A percentile compares a stretch with the other conserved stretches of the same genome.
Evolutionary conservation across 2,797 vertebrate species (phyloP).

Genomic region (Rhabdomys pumilio): DNA sequence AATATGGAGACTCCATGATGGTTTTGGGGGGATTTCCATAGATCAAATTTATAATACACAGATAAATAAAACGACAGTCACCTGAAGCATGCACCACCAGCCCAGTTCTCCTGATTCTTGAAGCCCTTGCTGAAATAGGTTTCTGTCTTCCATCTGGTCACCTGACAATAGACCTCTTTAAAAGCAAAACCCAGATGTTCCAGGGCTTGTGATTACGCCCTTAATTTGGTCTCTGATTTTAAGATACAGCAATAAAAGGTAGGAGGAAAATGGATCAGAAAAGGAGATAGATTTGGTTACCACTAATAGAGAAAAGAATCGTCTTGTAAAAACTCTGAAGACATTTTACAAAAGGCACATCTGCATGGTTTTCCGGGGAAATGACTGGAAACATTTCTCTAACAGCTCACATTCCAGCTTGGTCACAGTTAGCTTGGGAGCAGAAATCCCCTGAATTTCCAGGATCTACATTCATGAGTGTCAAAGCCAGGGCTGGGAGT

Average conservation of each 20-base stretch:
- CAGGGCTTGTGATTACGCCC: not conserved
- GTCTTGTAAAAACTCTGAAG: not conserved
- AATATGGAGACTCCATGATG: not conserved
- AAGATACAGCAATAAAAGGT: not conserved
- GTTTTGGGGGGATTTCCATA: not conserved
- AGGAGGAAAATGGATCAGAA: not conserved
- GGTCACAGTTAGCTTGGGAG: not conserved
- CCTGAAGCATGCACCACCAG: not conserved
- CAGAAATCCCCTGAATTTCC: not conserved
- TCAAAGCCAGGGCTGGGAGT: not conserved
- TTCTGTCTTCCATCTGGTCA: not conserved
- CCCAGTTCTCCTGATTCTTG: not conserved
- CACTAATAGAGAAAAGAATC: not conserved
- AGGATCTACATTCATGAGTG: not conserved
- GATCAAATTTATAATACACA: not conserved
- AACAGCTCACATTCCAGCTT: not conserved
- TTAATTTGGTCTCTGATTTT: conserved; percentile 18
- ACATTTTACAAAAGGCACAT: not conserved
- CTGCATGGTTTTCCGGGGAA: not conserved
- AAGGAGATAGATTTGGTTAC: not conserved
- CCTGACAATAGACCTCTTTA: not conserved
- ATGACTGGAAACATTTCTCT: not conserved
- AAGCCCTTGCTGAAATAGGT: not conserved
- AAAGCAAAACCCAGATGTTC: not conserved
- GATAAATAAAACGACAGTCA: not conserved